Evolutionary conservation across 30 jellyfish, hydroid and myxozoan species (phyloP).

Genomic region (Turritopsis rubra): DNA sequence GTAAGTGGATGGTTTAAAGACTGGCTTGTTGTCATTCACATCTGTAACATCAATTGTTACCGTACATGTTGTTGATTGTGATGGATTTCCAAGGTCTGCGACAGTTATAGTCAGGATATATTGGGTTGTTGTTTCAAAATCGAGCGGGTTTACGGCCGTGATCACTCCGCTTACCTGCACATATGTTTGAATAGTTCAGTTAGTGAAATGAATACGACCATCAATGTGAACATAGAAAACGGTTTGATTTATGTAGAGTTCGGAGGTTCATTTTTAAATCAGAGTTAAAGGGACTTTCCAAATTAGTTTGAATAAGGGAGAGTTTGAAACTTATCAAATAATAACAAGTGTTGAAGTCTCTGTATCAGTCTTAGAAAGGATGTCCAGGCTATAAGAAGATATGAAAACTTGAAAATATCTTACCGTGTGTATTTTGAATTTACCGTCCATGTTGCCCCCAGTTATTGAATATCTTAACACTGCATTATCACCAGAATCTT

Average conservation of each 20-base stretch:
- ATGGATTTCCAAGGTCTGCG: conserved; percentile 3
- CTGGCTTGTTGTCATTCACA: conserved; percentile 12
- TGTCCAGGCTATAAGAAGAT: no score
- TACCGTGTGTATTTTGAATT: background rate
- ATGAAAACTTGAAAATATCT: background rate
- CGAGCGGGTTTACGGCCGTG: background rate
- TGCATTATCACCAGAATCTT: background rate
- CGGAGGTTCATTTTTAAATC: no score
- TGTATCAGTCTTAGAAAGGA: no score
- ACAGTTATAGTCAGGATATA: conserved; percentile 11
- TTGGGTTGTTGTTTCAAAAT: conserved; percentile 11
- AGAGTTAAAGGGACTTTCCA: no score
- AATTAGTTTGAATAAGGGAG: no score
- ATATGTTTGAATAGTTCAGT: background rate
- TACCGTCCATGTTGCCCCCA: background rate
- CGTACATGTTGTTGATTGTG: background rate
- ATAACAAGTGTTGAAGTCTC: no score
- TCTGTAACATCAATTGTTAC: conserved; percentile 1
- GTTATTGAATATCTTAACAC: background rate
- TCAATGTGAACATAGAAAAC: no score
- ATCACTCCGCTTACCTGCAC: conserved; percentile 8
- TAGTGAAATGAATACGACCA: background rate
- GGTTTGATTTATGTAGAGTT: no score
- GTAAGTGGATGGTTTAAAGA: background rate
- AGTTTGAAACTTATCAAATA: no score